Base-by-base conservation (phyloP, 2,113 vertebrate genomes). In the Crypturellus undulatus region DNA sequence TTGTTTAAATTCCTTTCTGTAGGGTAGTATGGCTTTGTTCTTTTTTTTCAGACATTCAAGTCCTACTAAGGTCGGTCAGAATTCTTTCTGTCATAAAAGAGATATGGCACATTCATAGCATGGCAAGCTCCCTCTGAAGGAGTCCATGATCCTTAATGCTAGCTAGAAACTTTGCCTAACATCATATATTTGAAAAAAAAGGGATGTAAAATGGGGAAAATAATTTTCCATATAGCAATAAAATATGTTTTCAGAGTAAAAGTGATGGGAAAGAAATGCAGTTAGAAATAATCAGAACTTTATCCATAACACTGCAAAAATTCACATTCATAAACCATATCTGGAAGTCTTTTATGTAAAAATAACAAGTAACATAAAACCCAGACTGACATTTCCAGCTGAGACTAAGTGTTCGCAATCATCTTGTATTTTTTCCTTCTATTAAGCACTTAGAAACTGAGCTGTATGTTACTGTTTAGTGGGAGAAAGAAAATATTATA, bases 351-450 rank as follows among this genome's bases (percentile, higher is more conserved):
- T 84, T 95, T 58, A 58, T 76, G 62, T 56, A 47, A 86, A 84
- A 79, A 65, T 51, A 79, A 71, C 6, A 93, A 93, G 43, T 69
- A 43, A 42, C 43, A 70, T 32, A 81, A 90, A 86, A 93, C 72
- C 7, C 84, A 69, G 15, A 42, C 52, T 94, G 88, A 87, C 43
- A 76, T 8, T 52, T 93, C 88, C 79, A 90, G 60, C 77, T 84
- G 83, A 89, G 62, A 69, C 73, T 79, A 69, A 94, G 79, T 2
- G 5, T 10, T 21, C 52, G 64, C 73, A 84, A 40, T 69, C 69
- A 72, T 22, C 38, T 92, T 56, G 58, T 79, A 58, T 84, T 76
- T 68, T 91, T 95, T 60, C 69, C 16, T 60, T 78, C 47, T 84
- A 49, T 84, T 95, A 79, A 58, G 21, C 47, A 54, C 62, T 72